Evolutionary conservation across 2,797 vertebrate species (phyloP).

Genomic region (Phrynocephalus guinanensis): DNA sequence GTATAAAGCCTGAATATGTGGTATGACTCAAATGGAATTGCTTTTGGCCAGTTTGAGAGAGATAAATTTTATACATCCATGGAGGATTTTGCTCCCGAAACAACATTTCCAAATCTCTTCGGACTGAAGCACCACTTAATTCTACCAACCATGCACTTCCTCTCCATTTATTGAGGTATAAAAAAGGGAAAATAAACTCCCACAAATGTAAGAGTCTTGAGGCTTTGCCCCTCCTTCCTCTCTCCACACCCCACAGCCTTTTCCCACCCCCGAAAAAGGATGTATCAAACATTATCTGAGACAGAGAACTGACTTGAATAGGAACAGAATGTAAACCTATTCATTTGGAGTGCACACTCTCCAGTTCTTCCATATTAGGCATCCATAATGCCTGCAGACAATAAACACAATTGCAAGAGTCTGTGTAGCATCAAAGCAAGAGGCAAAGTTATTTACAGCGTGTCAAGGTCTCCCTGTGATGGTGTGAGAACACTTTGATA

Average conservation of each 20-base stretch:
- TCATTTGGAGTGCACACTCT: slow-evolving; percentile 75
- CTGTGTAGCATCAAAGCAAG: slow-evolving; percentile 65
- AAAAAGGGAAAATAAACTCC: slow-evolving; percentile 60
- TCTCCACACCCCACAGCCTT: neutral
- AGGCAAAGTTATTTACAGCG: slow-evolving; percentile 58
- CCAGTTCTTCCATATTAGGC: slow-evolving; percentile 65
- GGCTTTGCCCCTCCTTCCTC: slow-evolving; percentile 38
- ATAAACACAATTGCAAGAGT: slow-evolving; percentile 62
- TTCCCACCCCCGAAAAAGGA: slow-evolving; percentile 58
- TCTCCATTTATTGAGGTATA: slow-evolving; percentile 50
- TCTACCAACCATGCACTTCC: slow-evolving; percentile 45
- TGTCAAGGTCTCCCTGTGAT: slow-evolving; percentile 79
- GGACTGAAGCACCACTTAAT: slow-evolving; percentile 21
- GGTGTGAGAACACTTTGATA: slow-evolving; percentile 64
- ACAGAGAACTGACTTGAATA: slow-evolving; percentile 70
- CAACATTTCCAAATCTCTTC: slow-evolving; percentile 32
- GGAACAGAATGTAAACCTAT: slow-evolving; percentile 71
- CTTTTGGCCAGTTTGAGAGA: neutral
- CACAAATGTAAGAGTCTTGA: slow-evolving; percentile 44
- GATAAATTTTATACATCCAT: neutral
- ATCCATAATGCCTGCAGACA: slow-evolving; percentile 68
- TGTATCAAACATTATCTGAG: slow-evolving; percentile 65
- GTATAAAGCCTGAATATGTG: neutral
- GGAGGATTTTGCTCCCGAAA: neutral
- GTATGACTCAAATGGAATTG: neutral